Evolutionary conservation across 1,140 invertebrate species (phyloP).

Genomic region (Drosophila sucinea): DNA sequence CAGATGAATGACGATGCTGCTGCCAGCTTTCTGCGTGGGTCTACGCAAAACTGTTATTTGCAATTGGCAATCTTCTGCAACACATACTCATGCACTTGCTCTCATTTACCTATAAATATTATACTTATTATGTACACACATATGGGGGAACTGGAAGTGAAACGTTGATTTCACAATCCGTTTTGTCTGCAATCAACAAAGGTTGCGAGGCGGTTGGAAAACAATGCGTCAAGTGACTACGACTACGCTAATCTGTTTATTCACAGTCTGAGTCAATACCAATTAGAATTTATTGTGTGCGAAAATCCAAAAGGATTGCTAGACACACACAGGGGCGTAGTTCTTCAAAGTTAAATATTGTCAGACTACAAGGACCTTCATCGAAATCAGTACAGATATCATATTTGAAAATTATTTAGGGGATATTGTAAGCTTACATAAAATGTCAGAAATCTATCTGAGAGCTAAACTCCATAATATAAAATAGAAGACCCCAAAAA

Average conservation of each 20-base stretch:
- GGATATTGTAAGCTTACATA: too few relatives aligned
- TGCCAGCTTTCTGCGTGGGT: conserved; percentile 1
- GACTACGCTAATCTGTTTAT: conserved; percentile 32
- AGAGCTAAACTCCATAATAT: too few relatives aligned
- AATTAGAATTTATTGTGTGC: conserved; percentile 68
- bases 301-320: conserved; percentile 48
- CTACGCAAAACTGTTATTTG: conserved; percentile 14
- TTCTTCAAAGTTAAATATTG: background rate
- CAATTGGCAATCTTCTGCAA: conserved; percentile 2
- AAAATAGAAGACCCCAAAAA: too few relatives aligned
- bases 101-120: background rate
- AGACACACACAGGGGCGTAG: background rate
- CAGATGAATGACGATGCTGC: background rate
- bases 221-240: conserved; percentile 25
- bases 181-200: conserved; percentile 27
- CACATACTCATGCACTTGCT: background rate
- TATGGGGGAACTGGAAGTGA: background rate
- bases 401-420: too few relatives aligned
- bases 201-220: conserved; percentile 7
- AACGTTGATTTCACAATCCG: conserved; percentile 4
- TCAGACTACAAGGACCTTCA: background rate
- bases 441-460: too few relatives aligned
- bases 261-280: conserved; percentile 47
- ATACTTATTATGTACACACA: background rate
- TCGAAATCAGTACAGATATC: too few relatives aligned